Percentiles rank a stretch among this genome's conserved stretches.
Conservation (phyloP, 2,888 invertebrate genomes). For the Tinea trinotella region DNA sequence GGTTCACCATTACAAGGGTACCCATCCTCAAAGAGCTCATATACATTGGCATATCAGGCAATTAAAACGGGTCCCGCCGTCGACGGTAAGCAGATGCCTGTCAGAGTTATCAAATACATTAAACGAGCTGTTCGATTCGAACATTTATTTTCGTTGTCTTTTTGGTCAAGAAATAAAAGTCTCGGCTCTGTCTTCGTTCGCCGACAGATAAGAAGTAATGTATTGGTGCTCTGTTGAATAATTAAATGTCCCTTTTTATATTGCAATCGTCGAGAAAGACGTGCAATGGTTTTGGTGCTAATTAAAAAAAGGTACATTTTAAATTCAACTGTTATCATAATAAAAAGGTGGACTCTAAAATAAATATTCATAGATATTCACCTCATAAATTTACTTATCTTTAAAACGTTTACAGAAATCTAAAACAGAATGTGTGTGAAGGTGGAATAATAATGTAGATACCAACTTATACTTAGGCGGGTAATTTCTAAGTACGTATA, state of each 20-base stretch:
- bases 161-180: constrained; percentile 44
- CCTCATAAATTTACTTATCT: constrained; percentile 8
- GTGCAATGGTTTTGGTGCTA: constrained; percentile 15
- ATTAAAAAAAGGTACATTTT: constrained; percentile 16
- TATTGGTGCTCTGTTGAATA: constrained; percentile 56
- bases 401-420: constrained; percentile 2
- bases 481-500: background rate
- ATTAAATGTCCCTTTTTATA: constrained; percentile 60
- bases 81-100: constrained; percentile 65
- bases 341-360: background rate
- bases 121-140: constrained; percentile 59
- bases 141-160: constrained; percentile 54
- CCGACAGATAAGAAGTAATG: constrained; percentile 59
- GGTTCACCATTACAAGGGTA: constrained; percentile 11
- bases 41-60: constrained; percentile 57
- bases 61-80: constrained; percentile 55
- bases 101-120: constrained; percentile 71
- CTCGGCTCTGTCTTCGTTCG: constrained; percentile 33
- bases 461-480: background rate
- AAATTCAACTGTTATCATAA: background rate
- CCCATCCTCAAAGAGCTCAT: constrained; percentile 23
- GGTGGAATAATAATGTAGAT: background rate
- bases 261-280: constrained; percentile 26
- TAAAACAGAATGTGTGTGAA: background rate
- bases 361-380: constrained; percentile 12